Evolutionary conservation across 2,888 invertebrate genomes (phyloP).

Genomic region (Latheticus oryzae): DNA sequence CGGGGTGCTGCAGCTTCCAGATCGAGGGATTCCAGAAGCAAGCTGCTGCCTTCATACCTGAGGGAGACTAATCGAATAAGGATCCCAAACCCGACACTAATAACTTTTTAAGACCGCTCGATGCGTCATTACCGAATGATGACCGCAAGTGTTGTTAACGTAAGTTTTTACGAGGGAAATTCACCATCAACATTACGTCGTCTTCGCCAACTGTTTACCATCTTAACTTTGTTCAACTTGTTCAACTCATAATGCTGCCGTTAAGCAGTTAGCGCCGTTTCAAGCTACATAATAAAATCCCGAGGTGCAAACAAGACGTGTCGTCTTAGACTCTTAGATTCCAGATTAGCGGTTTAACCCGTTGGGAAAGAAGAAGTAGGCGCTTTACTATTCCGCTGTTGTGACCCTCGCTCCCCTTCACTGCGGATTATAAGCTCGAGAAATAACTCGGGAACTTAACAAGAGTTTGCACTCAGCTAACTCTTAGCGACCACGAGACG

Average conservation of each 20-base stretch:
- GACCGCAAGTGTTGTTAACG: conserved; percentile 36
- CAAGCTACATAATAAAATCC: conserved; percentile 48
- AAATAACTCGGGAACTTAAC: conserved; percentile 61
- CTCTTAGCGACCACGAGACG: conserved; percentile 54
- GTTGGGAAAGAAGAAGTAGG: conserved; percentile 40
- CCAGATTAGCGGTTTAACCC: conserved; percentile 54
- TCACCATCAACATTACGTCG: conserved; percentile 33
- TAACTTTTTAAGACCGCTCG: conserved; percentile 60
- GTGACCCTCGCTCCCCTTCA: conserved; percentile 51
- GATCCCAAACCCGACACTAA: conserved; percentile 55
- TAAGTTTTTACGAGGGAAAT: conserved; percentile 42
- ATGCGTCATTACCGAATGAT: conserved; percentile 60
- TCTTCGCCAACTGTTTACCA: conserved; percentile 51
- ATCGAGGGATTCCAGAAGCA: conserved; percentile 42
- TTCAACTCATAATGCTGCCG: conserved; percentile 55
- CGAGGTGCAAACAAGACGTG: conserved; percentile 55
- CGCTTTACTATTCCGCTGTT: conserved; percentile 37
- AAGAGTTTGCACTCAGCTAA: conserved; percentile 63
- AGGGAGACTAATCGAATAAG: conserved; percentile 59
- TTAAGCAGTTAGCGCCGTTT: conserved; percentile 54
- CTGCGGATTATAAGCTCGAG: conserved; percentile 61
- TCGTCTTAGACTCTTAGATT: conserved; percentile 58
- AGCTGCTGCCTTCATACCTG: conserved; percentile 55
- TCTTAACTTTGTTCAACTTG: conserved; percentile 49
- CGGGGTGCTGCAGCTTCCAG: conserved; percentile 41